Percentiles rank a stretch among this genome's conserved stretches.
Evolutionary conservation across 2,888 invertebrate species (phyloP).

Genomic region (Campopleginae sp.): DNA sequence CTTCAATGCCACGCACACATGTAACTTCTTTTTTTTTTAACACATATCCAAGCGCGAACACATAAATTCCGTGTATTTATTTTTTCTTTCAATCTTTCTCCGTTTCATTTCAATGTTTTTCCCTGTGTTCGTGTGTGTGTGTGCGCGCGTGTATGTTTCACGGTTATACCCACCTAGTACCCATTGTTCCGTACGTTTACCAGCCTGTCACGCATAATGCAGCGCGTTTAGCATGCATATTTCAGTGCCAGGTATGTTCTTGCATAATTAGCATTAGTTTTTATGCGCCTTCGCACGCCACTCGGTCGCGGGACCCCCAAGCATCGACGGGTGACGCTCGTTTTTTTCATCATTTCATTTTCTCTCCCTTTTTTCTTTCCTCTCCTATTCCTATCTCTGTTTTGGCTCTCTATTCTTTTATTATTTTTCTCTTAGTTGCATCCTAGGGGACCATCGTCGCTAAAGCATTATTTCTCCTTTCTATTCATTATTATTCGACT

Average conservation of each 20-base stretch:
- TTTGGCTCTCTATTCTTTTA: conserved; percentile 51
- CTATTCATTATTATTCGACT: conserved; percentile 68
- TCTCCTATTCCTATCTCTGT: conserved; percentile 67
- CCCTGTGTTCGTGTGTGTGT: conserved; percentile 35
- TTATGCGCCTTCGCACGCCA: conserved; percentile 74
- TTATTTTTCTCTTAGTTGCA: conserved; percentile 57
- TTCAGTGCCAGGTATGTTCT: conserved; percentile 81
- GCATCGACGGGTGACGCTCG: conserved; percentile 66
- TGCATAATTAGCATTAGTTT: conserved; percentile 80
- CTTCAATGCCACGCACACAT: conserved; percentile 53
- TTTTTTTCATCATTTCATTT: conserved; percentile 52
- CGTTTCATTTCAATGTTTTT: conserved; percentile 67
- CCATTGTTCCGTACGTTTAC: conserved; percentile 76
- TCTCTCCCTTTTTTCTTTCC: conserved; percentile 69
- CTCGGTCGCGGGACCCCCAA: conserved; percentile 63
- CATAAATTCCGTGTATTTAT: conserved; percentile 70
- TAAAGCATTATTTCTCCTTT: conserved; percentile 62
- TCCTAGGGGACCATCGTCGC: conserved; percentile 60
- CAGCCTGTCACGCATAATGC: conserved; percentile 80
- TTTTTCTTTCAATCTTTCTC: conserved; percentile 71
- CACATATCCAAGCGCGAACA: conserved; percentile 52
- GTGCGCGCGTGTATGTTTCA: conserved; percentile 61
- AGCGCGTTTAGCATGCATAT: conserved; percentile 80
- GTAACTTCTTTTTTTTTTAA: conserved; percentile 41
- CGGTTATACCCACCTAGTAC: conserved; percentile 72